Evolutionary conservation across 2,797 vertebrate genomes (phyloP), one percentile per base, ranked within the genome.

Genomic region (Echeneis naucrates): DNA sequence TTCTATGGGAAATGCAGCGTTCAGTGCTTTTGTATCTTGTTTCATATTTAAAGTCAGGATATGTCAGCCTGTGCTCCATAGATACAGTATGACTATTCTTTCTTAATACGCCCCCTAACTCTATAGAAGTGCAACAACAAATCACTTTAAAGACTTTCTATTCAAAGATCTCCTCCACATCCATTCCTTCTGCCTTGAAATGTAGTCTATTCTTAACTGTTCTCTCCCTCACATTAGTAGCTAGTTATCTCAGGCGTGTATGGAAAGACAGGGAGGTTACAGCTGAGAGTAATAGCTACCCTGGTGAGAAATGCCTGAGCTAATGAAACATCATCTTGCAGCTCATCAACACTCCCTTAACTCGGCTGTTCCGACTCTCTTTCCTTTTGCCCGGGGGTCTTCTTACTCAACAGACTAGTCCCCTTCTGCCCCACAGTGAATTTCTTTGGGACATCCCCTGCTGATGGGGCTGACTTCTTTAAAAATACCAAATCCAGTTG

Each of bases 321-420:
- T 93, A 91, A 92, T 90, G 87, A 91, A 92, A 87, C 84, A 87
- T 88, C 53, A 83, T 88, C 82, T 80, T 60, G 56, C 82, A 58
- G 64, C 76, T 81, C 64, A 77, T 70, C 63, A 42, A 48, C 42
- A 42, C 63, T 78, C 72, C 51, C 69, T 59, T 56, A 69, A 63
- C 51, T 60, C 67, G 52, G 38, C 23, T 5, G 27, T 42, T 80
- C 77, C 80, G 52, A 38, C 68, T 75, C 30, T 63, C 35, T 30
- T 30, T 26, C 14, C 51, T 72, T 33, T n/a, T 67, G 32, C 65
- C 68, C 19, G 17, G 45, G 44, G 70, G 51, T 54, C 61, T 64
- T 70, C 80, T 83, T 76, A 90, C 81, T 86, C 58, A 75, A 87
- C 77, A 77, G 59, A 80, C 62, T 32, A 61, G 55, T 54, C 60